Conservation (phyloP, 2,113 vertebrate genomes). For the Laterallus jamaicensis region DNA sequence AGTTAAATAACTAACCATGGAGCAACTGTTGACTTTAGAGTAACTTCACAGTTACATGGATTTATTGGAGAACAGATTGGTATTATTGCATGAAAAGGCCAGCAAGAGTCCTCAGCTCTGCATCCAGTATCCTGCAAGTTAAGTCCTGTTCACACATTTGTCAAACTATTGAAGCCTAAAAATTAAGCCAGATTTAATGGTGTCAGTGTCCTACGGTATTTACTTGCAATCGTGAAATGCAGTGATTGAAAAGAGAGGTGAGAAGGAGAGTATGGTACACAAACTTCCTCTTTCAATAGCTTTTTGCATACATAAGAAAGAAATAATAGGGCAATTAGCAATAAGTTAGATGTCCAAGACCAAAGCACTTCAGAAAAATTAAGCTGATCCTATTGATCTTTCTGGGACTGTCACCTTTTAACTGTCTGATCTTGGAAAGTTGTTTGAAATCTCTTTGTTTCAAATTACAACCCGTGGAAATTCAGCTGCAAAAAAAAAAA, state of each 20-base stretch:
- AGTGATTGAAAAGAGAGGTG: not conserved
- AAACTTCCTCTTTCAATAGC: not conserved
- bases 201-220: not conserved
- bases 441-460: not conserved
- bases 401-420: not conserved
- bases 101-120: constrained; percentile 5
- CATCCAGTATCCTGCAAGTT: not conserved
- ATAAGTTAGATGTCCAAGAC: not conserved
- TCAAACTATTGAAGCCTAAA: not conserved
- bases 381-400: not conserved
- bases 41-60: constrained; percentile 34
- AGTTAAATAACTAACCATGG: constrained; percentile 63
- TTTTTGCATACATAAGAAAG: not conserved
- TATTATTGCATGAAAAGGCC: constrained; percentile 24
- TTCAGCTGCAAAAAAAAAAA: not conserved
- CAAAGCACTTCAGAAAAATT: not conserved
- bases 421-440: not conserved
- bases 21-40: constrained; percentile 66
- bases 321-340: not conserved
- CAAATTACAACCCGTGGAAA: not conserved
- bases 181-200: not conserved
- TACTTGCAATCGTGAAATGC: not conserved
- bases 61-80: constrained; percentile 60
- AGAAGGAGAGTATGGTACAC: not conserved
- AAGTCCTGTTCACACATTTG: not conserved